phyloP scores from a whole-genome alignment of 2,888 invertebrate genomes.

The Halocaridina rubra region DNA sequence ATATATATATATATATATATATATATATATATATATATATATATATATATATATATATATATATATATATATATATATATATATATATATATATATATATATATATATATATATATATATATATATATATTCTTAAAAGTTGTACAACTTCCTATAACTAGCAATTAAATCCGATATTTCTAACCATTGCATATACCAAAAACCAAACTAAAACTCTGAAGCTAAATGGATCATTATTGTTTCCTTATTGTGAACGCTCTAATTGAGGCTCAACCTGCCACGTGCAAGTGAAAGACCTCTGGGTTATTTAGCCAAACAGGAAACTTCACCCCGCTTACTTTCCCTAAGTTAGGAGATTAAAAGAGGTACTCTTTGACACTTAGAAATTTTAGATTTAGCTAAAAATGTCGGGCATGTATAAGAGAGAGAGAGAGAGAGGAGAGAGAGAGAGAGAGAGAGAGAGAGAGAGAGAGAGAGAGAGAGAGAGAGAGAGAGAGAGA shows the following conservation, averaged over 20 bases:
- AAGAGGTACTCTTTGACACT: too few species aligned
- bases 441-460: background rate
- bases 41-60: background rate
- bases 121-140: slow-evolving; percentile 1
- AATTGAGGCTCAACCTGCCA: too few species aligned
- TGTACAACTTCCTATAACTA: too few species aligned
- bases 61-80: background rate
- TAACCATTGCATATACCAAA: too few species aligned
- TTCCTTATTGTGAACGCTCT: too few species aligned
- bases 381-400: too few species aligned
- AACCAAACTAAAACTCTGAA: too few species aligned
- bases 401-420: background rate
- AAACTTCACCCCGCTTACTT: background rate
- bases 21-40: too few species aligned
- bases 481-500: background rate
- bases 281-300: too few species aligned
- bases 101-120: background rate
- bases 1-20: too few species aligned
- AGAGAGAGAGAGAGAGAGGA: background rate
- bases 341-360: background rate
- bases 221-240: too few species aligned
- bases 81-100: background rate
- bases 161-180: background rate
- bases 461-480: background rate
- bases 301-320: too few species aligned